These are phyloP conservation scores for Salpingus planirostris DNA, from an alignment of 2,888 invertebrate genomes.

Conservation along the genomic window DNA sequence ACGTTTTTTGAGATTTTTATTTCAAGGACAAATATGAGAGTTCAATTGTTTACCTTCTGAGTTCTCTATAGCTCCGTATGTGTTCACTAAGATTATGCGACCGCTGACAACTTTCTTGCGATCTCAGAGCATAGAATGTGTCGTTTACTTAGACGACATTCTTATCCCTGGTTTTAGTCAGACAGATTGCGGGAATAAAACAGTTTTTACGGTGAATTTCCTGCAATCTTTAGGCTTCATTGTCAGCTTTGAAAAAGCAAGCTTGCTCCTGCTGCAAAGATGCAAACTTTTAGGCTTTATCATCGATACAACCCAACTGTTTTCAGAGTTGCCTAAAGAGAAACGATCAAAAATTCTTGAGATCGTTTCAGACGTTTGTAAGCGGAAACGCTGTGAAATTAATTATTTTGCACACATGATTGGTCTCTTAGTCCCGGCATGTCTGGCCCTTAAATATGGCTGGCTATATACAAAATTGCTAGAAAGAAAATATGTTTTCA, in stretches of 20 bases:
- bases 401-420: slow-evolving; percentile 10
- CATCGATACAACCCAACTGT: slow-evolving; percentile 9
- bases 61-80: slow-evolving; percentile 18
- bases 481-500: slow-evolving; percentile 7
- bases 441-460: slow-evolving; percentile 12
- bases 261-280: slow-evolving; percentile 2
- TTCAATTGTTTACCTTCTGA: slow-evolving; percentile 24
- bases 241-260: slow-evolving; percentile 15
- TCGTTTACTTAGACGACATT: slow-evolving; percentile 14
- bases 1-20: slow-evolving; percentile 21
- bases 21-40: slow-evolving; percentile 16
- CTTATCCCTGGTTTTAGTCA: slow-evolving; percentile 10
- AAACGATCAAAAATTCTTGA: background rate
- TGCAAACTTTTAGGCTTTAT: slow-evolving; percentile 11
- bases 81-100: slow-evolving; percentile 25
- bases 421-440: slow-evolving; percentile 9
- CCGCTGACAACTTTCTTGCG: slow-evolving; percentile 14
- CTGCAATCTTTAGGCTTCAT: slow-evolving; percentile 15
- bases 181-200: slow-evolving; percentile 4
- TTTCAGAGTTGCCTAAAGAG: slow-evolving; percentile 3
- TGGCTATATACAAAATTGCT: slow-evolving; percentile 8
- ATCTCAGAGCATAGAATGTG: slow-evolving; percentile 12
- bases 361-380: background rate
- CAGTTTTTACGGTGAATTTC: slow-evolving; percentile 1
- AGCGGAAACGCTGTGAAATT: slow-evolving; percentile 1